Percentiles rank a stretch among this genome's conserved stretches.
Conservation (phyloP, 2,113 vertebrate species). For the Sardina pilchardus region DNA sequence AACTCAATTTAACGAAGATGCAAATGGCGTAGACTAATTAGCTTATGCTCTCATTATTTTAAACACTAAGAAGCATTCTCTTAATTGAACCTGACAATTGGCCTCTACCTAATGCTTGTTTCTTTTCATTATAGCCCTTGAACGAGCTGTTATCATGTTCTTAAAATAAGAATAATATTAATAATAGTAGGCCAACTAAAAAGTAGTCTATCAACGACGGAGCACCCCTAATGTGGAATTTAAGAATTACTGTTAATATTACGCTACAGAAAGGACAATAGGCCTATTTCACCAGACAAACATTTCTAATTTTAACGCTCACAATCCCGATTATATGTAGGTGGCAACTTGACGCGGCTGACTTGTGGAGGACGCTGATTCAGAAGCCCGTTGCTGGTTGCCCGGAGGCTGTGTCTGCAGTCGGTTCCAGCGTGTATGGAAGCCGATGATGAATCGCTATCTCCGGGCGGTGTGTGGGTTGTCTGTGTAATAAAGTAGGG, state of each 20-base stretch:
- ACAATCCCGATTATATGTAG: neutral
- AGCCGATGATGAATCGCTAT: conserved; percentile 77
- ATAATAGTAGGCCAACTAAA: neutral
- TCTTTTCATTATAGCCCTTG: conserved; percentile 63
- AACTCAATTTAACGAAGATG: conserved; percentile 52
- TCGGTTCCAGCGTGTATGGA: conserved; percentile 56
- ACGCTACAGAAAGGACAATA: neutral
- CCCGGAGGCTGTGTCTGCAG: conserved; percentile 69
- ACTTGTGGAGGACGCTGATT: conserved; percentile 47
- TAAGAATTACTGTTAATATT: neutral
- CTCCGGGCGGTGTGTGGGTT: conserved; percentile 71
- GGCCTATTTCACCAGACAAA: neutral
- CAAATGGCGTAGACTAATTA: conserved; percentile 54
- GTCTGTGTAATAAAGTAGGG: conserved; percentile 79
- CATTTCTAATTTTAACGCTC: neutral
- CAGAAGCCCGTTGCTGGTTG: conserved; percentile 64
- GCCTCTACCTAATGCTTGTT: conserved; percentile 59
- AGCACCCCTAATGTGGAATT: neutral
- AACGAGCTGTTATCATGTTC: conserved; percentile 43
- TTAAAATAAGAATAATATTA: neutral
- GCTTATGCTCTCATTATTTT: conserved; percentile 59
- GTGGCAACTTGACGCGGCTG: neutral
- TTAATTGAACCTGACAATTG: conserved; percentile 64
- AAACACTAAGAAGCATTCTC: conserved; percentile 50
- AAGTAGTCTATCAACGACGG: neutral